Evolutionary conservation across 2,113 vertebrate species (phyloP).

Genomic region (Daboia siamensis): DNA sequence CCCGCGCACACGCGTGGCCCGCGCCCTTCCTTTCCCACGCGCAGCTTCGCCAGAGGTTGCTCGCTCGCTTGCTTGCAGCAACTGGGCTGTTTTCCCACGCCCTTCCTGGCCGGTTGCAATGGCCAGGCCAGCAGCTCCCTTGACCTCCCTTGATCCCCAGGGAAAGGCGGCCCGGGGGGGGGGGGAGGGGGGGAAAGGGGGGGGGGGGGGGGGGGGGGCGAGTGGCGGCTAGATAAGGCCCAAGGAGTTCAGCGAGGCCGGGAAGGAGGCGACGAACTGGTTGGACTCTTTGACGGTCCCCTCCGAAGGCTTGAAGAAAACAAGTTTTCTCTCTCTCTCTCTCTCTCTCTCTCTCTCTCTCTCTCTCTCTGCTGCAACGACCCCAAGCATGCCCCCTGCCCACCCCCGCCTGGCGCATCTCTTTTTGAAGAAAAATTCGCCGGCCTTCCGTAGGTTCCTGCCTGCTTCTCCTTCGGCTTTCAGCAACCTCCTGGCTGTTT

Average conservation of each 20-base stretch:
- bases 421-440: too few species aligned
- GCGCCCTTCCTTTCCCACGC: background rate
- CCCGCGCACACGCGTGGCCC: background rate
- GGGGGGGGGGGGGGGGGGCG: rapidly evolving
- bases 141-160: background rate
- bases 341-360: too few species aligned
- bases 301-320: background rate
- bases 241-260: background rate
- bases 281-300: background rate
- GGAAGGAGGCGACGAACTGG: background rate
- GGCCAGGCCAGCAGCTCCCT: background rate
- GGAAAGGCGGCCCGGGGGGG: background rate
- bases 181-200: too few species aligned
- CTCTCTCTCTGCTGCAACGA: background rate
- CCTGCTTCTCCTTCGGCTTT: too few species aligned
- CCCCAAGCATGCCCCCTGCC: background rate
- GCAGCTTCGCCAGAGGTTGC: background rate
- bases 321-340: too few species aligned
- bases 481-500: too few species aligned
- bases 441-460: too few species aligned
- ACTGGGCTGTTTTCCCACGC: background rate
- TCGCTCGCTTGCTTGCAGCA: background rate
- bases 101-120: background rate
- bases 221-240: background rate
- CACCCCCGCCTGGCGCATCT: too few species aligned